Evolutionary conservation across 1,140 invertebrate genomes (phyloP), one percentile per base, ranked within the genome.

Genomic region (Armadillidium nasatum): DNA sequence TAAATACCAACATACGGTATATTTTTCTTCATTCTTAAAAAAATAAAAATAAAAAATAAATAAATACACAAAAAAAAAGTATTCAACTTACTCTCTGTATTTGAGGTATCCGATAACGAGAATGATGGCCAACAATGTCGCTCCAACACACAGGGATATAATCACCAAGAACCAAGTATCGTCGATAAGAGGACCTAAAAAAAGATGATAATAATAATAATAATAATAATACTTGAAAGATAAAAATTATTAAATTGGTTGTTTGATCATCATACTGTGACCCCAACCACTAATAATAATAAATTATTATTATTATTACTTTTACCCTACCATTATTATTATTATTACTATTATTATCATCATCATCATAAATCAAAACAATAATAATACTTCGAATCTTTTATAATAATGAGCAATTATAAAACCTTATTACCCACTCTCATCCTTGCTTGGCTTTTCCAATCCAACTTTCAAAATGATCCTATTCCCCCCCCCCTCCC

Each of bases 91-190:
- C 91, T 92, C 91, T 89, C 91, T 88, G 85, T 91, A 93, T 83
- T 92, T 91, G 46, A 93, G 87, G 22, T 93, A 87, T 79, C 93
- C 89, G 19, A 92, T 87, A 0, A 92, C 91, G 33, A 94, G 85
- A 21, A 93, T 84, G 6, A 91, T 89, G 71, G 91, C 91, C 15
- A 94, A 86, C 72, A 92, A 88, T 15, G 93, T 87, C 9, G 93
- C 89, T 10, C 90, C 91, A 70, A 93, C 88, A 81, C 91, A 92
- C 46, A 90, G 92, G 0, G 90, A 91, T 80, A 93, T 89, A 66
- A 92, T 83, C n/a, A 92, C 89, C 75, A 93, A 85, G 50, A 93
- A 87, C 92, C 92, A 93, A 0, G 92, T 92, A 82, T 93, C 91
- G 77, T 92, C 91, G 19, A 90, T 88, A 7, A 87, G 86, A 10